Percentiles rank a stretch among this genome's conserved stretches.
These are phyloP conservation scores for Ophonus ardosiacus DNA, from an alignment of 2,888 invertebrate genomes.

Conservation along the genomic window DNA sequence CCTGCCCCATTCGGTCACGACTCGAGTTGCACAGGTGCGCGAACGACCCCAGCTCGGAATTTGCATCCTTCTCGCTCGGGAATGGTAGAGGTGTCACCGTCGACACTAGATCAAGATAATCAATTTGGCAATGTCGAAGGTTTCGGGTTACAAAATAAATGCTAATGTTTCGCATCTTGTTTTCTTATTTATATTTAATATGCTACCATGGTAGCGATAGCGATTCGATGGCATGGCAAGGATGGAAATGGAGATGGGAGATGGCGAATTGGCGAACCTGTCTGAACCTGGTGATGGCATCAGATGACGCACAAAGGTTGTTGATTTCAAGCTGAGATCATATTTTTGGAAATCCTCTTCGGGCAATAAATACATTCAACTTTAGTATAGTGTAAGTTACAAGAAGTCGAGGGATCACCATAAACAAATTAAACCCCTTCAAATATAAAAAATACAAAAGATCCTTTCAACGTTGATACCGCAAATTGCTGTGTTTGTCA, in stretches of 20 bases:
- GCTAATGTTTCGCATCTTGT: slow-evolving; percentile 38
- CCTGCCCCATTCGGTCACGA: slow-evolving; percentile 30
- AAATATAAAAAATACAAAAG: too few relatives aligned
- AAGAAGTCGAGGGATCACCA: too few relatives aligned
- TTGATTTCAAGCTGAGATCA: neutral
- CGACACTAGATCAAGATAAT: slow-evolving; percentile 53
- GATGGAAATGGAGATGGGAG: too few relatives aligned
- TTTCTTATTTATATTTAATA: slow-evolving; percentile 52
- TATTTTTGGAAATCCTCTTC: neutral
- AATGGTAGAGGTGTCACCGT: slow-evolving; percentile 42
- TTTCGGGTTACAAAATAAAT: slow-evolving; percentile 52
- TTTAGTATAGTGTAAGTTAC: too few relatives aligned
- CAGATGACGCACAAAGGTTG: neutral
- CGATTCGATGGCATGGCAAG: too few relatives aligned
- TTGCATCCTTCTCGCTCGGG: slow-evolving; percentile 45
- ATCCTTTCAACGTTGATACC: too few relatives aligned
- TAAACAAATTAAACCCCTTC: too few relatives aligned
- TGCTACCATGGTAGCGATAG: slow-evolving; percentile 40
- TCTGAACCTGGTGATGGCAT: neutral
- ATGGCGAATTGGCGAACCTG: neutral
- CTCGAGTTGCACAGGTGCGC: slow-evolving; percentile 48
- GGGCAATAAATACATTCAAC: too few relatives aligned
- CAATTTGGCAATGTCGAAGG: slow-evolving; percentile 49
- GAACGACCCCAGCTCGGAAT: slow-evolving; percentile 46
- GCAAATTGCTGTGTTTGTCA: too few relatives aligned